Evolutionary conservation across 1,140 invertebrate species (phyloP), one percentile per base, ranked within the genome.

Genomic region (Harlomillsia oculata): DNA sequence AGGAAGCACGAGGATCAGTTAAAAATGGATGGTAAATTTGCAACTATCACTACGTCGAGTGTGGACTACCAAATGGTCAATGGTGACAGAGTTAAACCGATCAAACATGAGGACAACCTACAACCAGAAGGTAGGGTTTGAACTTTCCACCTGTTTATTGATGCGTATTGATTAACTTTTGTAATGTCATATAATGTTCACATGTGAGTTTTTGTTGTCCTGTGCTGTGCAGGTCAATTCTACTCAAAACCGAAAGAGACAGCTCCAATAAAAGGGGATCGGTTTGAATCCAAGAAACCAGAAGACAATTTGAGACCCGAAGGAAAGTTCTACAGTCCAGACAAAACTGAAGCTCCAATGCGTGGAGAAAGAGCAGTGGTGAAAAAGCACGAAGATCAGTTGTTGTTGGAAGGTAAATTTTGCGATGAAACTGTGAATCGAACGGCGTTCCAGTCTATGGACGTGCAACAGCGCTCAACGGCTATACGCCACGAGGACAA

Each of bases 171-270:
- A n/a, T n/a, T n/a, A n/a, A n/a, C n/a, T n/a, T n/a, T n/a, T n/a
- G n/a, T n/a, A n/a, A n/a, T n/a, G n/a, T n/a, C n/a, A n/a, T n/a
- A n/a, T n/a, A n/a, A n/a, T n/a, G n/a, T n/a, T n/a, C n/a, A n/a
- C n/a, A n/a, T n/a, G n/a, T n/a, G n/a, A n/a, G n/a, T n/a, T n/a
- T n/a, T n/a, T n/a, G n/a, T n/a, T n/a, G n/a, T n/a, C n/a, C n/a
- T n/a, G n/a, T n/a, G n/a, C n/a, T n/a, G n/a, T 46, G 80, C 82
- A 69, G 80, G 80, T 14, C 72, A 77, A 49, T 81, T 82, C 68
- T 75, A 75, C 13, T 67, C 69, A 67, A 73, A 72, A 3, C 65
- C 72, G 23, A 69, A 68, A 58, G 60, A 64, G 44, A 57, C 5
- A 16, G 21, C 50, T 21, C 36, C 64, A 5, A 74, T 70, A 60